Base-by-base conservation (phyloP, 2,888 invertebrate genomes). In the Eledona agricola region DNA sequence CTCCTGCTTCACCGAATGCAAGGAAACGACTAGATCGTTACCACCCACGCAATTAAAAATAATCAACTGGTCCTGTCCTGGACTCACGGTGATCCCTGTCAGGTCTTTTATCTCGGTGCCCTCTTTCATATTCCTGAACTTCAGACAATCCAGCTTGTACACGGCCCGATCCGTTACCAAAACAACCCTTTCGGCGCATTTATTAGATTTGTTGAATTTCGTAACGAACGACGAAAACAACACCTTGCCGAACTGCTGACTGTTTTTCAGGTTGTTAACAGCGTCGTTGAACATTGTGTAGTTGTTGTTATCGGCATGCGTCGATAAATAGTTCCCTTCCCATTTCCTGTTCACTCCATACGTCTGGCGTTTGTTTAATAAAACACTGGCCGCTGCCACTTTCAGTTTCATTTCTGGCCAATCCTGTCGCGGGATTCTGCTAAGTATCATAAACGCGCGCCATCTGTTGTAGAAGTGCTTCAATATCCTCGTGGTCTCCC, bases 351-450 rank as follows among this genome's bases (percentile, higher is more conserved):
- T 80, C 60, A 88, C 85, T 1, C 93, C 93, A 86, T 90, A 93
- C 38, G 86, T 78, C 3, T 75, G 68, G 31, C 88, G 77, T 62
- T 84, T 82, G 4, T 87, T 86, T 60, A 84, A 82, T 28, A 93
- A 77, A 0, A 83, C 84, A 52, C 88, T 85, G 1, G 87, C 90
- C 0, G 93, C 89, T 7, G 85, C 80, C 60, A 91, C 86, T 79
- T 93, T 93, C 51, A 91, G 74, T 49, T 87, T 82, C 62, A 97
- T 82, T 73, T 93, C 90, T 4, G 93, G 90, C 93, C 96, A 93
- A 70, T 96, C 93, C 17, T 83, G 81, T 49, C 83, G 79, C 1
- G 93, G 93, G 58, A 94, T 84, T 51, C 87, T 86, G 64, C 83
- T 80, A n/a, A 97, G 82, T 42, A 92, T 85, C 83, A 91, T 91